phyloP scores from a whole-genome alignment of 2,888 invertebrate genomes.

The Dolichomitus sp. region DNA sequence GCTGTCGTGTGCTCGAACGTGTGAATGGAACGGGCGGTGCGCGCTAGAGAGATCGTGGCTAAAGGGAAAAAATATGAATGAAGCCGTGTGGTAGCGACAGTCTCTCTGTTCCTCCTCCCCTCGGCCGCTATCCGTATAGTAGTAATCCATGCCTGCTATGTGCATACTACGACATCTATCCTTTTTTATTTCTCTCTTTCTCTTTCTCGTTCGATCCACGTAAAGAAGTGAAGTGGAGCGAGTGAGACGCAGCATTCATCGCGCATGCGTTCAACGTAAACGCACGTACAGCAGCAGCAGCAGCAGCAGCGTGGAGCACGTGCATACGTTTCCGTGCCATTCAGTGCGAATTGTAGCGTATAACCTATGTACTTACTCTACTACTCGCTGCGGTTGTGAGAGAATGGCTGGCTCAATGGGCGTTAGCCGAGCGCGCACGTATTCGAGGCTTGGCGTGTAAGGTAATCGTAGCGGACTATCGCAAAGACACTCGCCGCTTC shows the following conservation, averaged over 20 bases:
- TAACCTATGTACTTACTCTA: slow-evolving; percentile 35
- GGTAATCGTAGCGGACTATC: background rate
- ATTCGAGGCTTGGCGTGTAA: background rate
- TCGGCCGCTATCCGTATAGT: background rate
- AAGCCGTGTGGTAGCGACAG: slow-evolving; percentile 75
- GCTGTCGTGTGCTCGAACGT: slow-evolving; percentile 54
- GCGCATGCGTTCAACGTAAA: slow-evolving; percentile 71
- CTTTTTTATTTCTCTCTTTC: background rate
- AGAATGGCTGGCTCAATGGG: slow-evolving; percentile 42
- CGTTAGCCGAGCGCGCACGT: slow-evolving; percentile 33
- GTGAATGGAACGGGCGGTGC: slow-evolving; percentile 68
- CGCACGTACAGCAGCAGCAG: slow-evolving; percentile 41
- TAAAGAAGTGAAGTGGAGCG: slow-evolving; percentile 38
- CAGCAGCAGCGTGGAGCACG: slow-evolving; percentile 29
- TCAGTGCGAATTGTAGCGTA: slow-evolving; percentile 68
- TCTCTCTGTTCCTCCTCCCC: slow-evolving; percentile 21
- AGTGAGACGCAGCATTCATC: slow-evolving; percentile 1
- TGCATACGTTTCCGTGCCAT: slow-evolving; percentile 69
- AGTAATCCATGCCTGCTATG: slow-evolving; percentile 11
- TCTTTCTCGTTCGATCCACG: slow-evolving; percentile 48
- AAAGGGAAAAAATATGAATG: slow-evolving; percentile 78
- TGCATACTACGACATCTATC: slow-evolving; percentile 5
- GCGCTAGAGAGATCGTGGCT: slow-evolving; percentile 66
- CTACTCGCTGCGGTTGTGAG: slow-evolving; percentile 12
- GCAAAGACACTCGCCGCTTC: background rate